Conservation (phyloP, 2,797 vertebrate genomes). For the Hylomyscus alleni region DNA sequence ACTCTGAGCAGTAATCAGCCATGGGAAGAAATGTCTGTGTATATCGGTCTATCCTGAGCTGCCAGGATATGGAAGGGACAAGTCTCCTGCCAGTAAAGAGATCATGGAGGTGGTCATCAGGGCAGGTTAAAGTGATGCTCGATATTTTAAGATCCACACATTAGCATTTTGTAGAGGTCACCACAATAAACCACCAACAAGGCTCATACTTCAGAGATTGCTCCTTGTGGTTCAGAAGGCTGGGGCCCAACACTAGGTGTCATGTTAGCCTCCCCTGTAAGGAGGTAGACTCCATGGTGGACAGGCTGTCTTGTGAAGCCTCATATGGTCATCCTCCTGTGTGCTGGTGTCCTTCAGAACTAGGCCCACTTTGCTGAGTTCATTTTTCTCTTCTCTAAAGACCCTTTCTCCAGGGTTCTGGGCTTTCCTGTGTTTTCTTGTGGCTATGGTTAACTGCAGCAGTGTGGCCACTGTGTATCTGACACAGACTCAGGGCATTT, state of each 20-base stretch:
- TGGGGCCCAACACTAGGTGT: no score
- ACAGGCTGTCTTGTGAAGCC: accelerated
- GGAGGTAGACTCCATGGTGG: not conserved
- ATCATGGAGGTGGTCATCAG: not conserved
- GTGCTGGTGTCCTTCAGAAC: not conserved
- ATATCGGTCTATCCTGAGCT: not conserved
- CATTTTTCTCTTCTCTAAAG: not conserved
- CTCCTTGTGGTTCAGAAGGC: not conserved
- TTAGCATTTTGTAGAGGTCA: not conserved
- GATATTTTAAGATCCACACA: not conserved
- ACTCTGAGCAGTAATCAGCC: not conserved
- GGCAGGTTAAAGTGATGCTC: not conserved
- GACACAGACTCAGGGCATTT: accelerated
- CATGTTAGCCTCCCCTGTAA: accelerated
- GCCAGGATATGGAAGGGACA: not conserved
- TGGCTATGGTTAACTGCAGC: accelerated
- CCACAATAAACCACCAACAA: no score
- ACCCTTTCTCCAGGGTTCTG: not conserved
- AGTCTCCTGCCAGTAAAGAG: not conserved
- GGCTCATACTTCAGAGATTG: not conserved
- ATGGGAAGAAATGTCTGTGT: accelerated
- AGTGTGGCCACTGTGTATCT: accelerated
- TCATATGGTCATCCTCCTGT: accelerated
- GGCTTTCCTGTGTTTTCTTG: accelerated
- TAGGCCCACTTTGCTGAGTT: not conserved